Percentiles rank a stretch among this genome's conserved stretches.
Evolutionary conservation across 2,888 invertebrate genomes (phyloP).

Genomic region (Rhaphigaster nebulosa): DNA sequence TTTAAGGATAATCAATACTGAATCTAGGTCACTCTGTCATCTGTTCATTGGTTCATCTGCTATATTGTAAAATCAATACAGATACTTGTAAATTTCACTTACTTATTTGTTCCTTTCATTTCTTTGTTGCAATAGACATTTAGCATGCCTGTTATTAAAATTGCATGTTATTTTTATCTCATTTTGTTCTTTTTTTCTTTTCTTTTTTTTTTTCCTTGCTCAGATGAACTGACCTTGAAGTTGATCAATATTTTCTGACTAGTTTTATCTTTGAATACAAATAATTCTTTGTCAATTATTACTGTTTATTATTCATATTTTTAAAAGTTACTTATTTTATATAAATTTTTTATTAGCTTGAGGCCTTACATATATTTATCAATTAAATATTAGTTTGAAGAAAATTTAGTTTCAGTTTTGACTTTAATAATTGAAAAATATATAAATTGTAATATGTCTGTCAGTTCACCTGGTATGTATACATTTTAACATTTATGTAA

Average conservation of each 20-base stretch:
- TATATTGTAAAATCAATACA: slow-evolving; percentile 30
- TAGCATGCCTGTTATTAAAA: slow-evolving; percentile 34
- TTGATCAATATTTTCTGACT: slow-evolving; percentile 12
- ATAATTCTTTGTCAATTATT: background rate
- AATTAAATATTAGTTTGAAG: background rate
- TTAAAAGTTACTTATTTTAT: background rate
- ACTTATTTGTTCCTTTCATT: slow-evolving; percentile 51
- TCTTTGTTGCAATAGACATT: slow-evolving; percentile 32
- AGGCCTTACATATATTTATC: background rate
- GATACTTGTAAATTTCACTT: background rate
- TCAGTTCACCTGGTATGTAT: slow-evolving; percentile 40
- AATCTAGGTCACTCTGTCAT: slow-evolving; percentile 57
- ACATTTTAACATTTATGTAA: slow-evolving; percentile 9
- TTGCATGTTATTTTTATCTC: slow-evolving; percentile 48
- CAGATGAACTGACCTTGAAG: slow-evolving; percentile 56
- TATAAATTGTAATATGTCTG: background rate
- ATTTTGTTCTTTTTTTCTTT: slow-evolving; percentile 20
- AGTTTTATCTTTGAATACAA: background rate
- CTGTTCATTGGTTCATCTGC: slow-evolving; percentile 45
- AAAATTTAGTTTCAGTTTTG: background rate
- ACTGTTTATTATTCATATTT: background rate
- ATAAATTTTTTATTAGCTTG: background rate
- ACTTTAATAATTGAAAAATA: background rate
- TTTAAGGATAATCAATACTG: slow-evolving; percentile 58
- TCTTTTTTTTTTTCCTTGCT: slow-evolving; percentile 44